These are phyloP conservation scores for Pogonomyrmex barbatus DNA, from an alignment of 1,140 invertebrate species.

Conservation along the genomic window DNA sequence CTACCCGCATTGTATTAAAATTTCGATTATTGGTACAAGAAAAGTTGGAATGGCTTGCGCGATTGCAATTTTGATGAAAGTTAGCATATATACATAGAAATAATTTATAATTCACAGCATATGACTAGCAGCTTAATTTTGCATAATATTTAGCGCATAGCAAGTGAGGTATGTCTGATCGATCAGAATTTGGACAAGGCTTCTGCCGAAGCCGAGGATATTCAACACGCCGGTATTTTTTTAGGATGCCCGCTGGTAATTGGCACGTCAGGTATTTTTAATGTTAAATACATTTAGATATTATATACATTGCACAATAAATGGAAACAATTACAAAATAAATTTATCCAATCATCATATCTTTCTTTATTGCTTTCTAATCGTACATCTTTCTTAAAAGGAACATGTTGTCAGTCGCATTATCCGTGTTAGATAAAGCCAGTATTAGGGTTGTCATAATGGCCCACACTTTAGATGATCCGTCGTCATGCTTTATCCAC, in stretches of 20 bases:
- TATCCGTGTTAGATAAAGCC: constrained; percentile 34
- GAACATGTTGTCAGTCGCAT: background rate
- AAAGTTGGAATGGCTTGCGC: constrained; percentile 81
- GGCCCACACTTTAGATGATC: constrained; percentile 38
- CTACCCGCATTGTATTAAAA: constrained; percentile 78
- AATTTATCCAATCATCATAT: background rate
- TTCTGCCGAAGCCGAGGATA: constrained; percentile 80
- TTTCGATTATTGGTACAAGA: constrained; percentile 80
- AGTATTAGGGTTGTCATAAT: constrained; percentile 22
- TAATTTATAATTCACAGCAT: constrained; percentile 22
- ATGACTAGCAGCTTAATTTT: constrained; percentile 63
- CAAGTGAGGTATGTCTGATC: constrained; percentile 81
- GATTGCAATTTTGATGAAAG: constrained; percentile 80
- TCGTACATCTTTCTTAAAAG: background rate
- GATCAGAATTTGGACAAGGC: constrained; percentile 78
- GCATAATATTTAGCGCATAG: constrained; percentile 75
- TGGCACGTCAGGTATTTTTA: constrained; percentile 77
- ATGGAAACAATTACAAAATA: constrained; percentile 1
- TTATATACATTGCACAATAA: background rate
- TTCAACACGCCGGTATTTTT: constrained; percentile 79
- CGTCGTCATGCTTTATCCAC: constrained; percentile 25
- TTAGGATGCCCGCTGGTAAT: constrained; percentile 79
- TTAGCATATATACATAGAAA: constrained; percentile 55
- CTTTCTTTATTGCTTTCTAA: background rate
- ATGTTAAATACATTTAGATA: background rate